Conservation (phyloP, 2,888 invertebrate genomes). For the Drosophila parthenogenetica region DNA sequence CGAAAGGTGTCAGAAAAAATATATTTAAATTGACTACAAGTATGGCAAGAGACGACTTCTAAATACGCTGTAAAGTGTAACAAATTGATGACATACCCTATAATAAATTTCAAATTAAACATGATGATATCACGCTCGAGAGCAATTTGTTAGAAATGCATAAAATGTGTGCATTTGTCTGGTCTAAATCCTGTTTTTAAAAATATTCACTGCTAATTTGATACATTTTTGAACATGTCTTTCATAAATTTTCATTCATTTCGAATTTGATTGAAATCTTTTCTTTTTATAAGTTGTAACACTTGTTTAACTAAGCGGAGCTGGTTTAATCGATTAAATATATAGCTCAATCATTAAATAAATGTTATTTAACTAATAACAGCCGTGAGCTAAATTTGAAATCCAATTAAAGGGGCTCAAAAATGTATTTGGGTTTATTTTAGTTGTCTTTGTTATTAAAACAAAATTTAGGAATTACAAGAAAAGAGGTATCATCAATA, state of each 20-base stretch:
- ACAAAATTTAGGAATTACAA: too few relatives aligned
- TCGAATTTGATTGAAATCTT: background rate
- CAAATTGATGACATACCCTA: background rate
- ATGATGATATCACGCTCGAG: slow-evolving; percentile 8
- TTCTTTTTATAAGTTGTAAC: background rate
- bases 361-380: too few relatives aligned
- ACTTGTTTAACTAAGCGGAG: background rate
- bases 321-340: too few relatives aligned
- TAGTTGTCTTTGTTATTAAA: too few relatives aligned
- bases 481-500: too few relatives aligned
- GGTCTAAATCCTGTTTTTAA: slow-evolving; percentile 7
- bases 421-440: too few relatives aligned
- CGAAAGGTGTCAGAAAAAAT: slow-evolving; percentile 47
- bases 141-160: background rate
- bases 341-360: too few relatives aligned
- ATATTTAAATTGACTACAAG: slow-evolving; percentile 22
- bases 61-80: slow-evolving; percentile 22
- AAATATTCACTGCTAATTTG: slow-evolving; percentile 4
- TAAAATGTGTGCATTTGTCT: background rate
- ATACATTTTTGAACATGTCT: background rate
- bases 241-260: background rate
- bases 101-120: background rate
- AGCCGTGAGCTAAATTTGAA: too few relatives aligned
- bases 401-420: too few relatives aligned
- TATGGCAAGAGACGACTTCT: slow-evolving; percentile 14